Base-by-base conservation (phyloP, 2,797 vertebrate genomes). In the Paguma larvata region DNA sequence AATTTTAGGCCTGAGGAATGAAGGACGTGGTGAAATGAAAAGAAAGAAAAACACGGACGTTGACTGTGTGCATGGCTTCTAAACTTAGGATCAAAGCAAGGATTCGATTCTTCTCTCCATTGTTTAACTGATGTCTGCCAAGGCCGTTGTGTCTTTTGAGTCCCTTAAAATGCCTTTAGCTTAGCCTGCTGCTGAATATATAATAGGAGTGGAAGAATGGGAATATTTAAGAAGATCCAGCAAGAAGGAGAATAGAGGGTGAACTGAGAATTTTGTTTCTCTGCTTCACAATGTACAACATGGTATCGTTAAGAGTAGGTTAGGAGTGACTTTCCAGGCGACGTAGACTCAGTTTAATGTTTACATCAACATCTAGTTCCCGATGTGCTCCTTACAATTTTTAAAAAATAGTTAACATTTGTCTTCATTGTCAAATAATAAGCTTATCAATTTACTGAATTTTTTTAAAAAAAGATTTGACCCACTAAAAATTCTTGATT, bases 11-110 rank as follows among this genome's bases (percentile, higher is more conserved):
- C 38, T 65, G 65, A 75, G 75, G 63, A 89, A 44, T 68, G 51
- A 96, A 85, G 25, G 19, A 59, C 65, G 89, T 89, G 38, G 38
- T 94, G 62, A 77, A 85, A 72, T 91, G 70, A 88, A 94, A 94
- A 73, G 48, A 83, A 80, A 70, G 16, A 16, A 78, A 92, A 77
- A 14, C 21, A 44, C 19, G 63, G 32, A 51, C 53, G 10, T 95
- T 90, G 38, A 67, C 48, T 25, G 25, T 70, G 30, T 73, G 30
- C 41, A 19, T 79, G 25, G 8, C 53, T 83, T 73, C 73, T 90
- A 79, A 89, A 89, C 34, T 93, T 86, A 78, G 10, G 21, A 25
- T 95, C 65, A 87, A 65, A 83, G 82, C 73, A 82, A 41, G 46
- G 48, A 72, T 86, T 30, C 0, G 2, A 85, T 67, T 97, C 32